phyloP scores from a whole-genome alignment of 2,888 invertebrate species.

The Parochlus steinenii region DNA sequence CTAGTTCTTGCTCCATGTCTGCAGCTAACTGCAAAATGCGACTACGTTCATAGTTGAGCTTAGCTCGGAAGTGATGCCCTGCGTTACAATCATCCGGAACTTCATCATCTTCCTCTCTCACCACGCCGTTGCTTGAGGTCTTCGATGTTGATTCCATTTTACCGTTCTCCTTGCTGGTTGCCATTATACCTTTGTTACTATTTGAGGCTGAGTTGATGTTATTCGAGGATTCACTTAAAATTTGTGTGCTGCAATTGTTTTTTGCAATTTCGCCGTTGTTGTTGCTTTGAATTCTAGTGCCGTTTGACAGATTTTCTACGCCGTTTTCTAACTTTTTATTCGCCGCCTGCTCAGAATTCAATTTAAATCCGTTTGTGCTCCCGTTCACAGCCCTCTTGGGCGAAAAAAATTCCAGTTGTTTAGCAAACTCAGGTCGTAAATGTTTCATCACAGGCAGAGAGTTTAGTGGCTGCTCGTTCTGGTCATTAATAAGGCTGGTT shows the following conservation, averaged over 20 bases:
- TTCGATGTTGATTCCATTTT: slow-evolving; percentile 1
- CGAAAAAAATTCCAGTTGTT: slow-evolving; percentile 51
- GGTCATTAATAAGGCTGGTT: slow-evolving; percentile 1
- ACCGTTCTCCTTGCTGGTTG: neutral
- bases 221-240: neutral
- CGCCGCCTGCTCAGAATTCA: neutral
- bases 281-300: neutral
- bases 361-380: neutral
- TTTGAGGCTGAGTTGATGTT: neutral
- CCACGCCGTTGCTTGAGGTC: neutral
- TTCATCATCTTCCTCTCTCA: slow-evolving; percentile 7
- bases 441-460: slow-evolving; percentile 63
- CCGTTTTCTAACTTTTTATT: neutral
- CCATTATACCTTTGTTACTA: neutral
- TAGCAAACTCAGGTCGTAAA: slow-evolving; percentile 69
- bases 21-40: slow-evolving; percentile 50
- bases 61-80: slow-evolving; percentile 60
- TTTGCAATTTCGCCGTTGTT: neutral
- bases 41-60: slow-evolving; percentile 56
- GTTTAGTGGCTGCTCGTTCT: slow-evolving; percentile 15
- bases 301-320: slow-evolving; percentile 9
- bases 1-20: slow-evolving; percentile 50
- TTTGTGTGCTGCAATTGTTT: slow-evolving; percentile 1
- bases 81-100: slow-evolving; percentile 39
- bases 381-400: slow-evolving; percentile 12